phyloP scores from a whole-genome alignment of 2,797 vertebrate species.

The Pelobates cultripes region DNA sequence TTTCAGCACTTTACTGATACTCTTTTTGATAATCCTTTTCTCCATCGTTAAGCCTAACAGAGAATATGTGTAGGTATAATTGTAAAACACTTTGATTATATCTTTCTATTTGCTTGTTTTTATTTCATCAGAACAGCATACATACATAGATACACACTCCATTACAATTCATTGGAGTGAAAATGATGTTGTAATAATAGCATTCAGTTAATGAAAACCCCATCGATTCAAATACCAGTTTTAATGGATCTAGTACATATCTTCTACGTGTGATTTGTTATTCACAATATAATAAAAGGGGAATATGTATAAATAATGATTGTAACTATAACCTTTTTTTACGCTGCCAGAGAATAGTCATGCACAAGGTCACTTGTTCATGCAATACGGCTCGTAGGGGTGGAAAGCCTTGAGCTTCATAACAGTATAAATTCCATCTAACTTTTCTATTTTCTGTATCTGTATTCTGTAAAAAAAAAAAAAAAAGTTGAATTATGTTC shows the following conservation, averaged over 20 bases:
- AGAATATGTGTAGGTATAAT: no score
- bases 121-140: not conserved
- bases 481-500: conserved; percentile 20
- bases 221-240: not conserved
- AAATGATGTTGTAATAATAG: not conserved
- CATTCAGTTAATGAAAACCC: not conserved
- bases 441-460: conserved; percentile 4
- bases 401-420: conserved; percentile 31
- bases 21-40: no score
- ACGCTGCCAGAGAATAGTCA: not conserved
- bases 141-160: not conserved
- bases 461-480: not conserved
- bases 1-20: no score
- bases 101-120: not conserved
- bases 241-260: not conserved
- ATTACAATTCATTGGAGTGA: not conserved
- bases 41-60: no score
- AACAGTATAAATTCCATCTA: conserved; percentile 18
- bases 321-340: not conserved
- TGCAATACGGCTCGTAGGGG: not conserved
- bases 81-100: not conserved
- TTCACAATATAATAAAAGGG: not conserved
- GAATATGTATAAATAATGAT: conserved; percentile 18
- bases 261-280: not conserved
- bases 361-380: conserved; percentile 28